phyloP scores from a whole-genome alignment of 2,797 vertebrate genomes.

The Hippopotamyrus pictus region DNA sequence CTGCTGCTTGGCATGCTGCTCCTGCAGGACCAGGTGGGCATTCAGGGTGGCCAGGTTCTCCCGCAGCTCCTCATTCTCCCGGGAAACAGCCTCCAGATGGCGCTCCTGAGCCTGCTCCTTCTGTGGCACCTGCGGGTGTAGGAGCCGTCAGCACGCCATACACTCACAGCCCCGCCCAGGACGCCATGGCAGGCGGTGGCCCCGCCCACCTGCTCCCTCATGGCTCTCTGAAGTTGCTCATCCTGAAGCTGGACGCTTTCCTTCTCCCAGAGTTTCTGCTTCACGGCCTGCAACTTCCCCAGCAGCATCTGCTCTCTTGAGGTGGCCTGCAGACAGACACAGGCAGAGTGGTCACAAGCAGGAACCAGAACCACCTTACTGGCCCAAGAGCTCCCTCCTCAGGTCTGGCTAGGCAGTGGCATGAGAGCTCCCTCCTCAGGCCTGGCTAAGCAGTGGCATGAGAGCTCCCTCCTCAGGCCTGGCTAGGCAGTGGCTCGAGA shows the following conservation, averaged over 20 bases:
- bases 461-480: no score
- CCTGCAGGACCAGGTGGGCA: conserved; percentile 50
- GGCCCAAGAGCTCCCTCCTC: conserved; percentile 25
- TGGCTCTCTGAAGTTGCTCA: conserved; percentile 62
- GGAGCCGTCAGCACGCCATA: neutral
- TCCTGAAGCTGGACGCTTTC: conserved; percentile 49
- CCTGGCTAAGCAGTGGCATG: no score
- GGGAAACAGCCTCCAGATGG: conserved; percentile 47
- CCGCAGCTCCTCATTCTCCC: conserved; percentile 60
- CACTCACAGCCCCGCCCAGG: no score
- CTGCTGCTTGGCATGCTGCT: conserved; percentile 52
- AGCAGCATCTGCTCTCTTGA: conserved; percentile 59
- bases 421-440: no score
- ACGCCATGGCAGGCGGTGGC: neutral
- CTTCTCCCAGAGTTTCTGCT: conserved; percentile 54
- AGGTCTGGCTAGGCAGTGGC: neutral
- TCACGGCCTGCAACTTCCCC: conserved; percentile 57
- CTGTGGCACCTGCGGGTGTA: conserved; percentile 53
- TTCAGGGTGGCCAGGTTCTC: conserved; percentile 52
- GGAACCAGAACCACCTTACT: neutral
- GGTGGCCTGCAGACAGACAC: conserved; percentile 48
- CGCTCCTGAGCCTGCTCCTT: conserved; percentile 57
- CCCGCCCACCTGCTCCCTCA: conserved; percentile 64
- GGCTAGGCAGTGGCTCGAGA: conserved; percentile 46
- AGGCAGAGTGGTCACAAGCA: neutral